These are phyloP conservation scores for Erebia aethiops DNA, from an alignment of 2,888 invertebrate genomes.

Conservation along the genomic window DNA sequence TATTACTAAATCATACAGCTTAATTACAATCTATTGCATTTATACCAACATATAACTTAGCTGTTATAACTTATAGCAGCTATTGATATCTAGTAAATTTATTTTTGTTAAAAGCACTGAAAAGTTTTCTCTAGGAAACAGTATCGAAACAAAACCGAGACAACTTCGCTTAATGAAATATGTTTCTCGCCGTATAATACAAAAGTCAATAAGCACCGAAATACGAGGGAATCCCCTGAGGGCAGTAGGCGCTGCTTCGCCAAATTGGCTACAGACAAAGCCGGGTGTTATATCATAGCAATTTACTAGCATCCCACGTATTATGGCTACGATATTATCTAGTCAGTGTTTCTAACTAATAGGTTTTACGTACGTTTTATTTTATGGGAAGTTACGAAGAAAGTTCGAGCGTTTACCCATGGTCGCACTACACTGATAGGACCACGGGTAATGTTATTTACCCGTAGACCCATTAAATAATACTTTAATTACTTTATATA, in stretches of 20 bases:
- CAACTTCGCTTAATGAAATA: constrained; percentile 20
- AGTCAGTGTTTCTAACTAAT: neutral
- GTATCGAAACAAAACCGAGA: neutral
- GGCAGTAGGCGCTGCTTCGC: constrained; percentile 4
- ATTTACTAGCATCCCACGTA: constrained; percentile 7
- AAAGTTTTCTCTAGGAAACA: neutral
- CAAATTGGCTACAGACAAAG: constrained; percentile 22
- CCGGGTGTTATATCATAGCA: constrained; percentile 14
- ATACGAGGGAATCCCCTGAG: constrained; percentile 13
- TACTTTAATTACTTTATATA: too few species aligned
- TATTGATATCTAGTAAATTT: neutral
- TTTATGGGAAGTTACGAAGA: too few species aligned
- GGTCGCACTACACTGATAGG: too few species aligned
- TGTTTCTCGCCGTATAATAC: constrained; percentile 17
- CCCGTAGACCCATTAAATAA: too few species aligned
- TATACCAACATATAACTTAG: too few species aligned
- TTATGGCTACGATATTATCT: neutral
- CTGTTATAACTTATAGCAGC: too few species aligned
- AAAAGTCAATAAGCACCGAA: constrained; percentile 19
- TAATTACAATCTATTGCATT: too few species aligned
- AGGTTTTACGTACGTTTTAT: neutral
- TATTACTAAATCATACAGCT: too few species aligned
- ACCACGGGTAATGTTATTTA: too few species aligned
- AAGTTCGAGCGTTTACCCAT: too few species aligned
- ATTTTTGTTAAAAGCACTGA: neutral